phyloP scores from a whole-genome alignment of 2,888 invertebrate genomes.

The Arrhopalites spinosus region DNA sequence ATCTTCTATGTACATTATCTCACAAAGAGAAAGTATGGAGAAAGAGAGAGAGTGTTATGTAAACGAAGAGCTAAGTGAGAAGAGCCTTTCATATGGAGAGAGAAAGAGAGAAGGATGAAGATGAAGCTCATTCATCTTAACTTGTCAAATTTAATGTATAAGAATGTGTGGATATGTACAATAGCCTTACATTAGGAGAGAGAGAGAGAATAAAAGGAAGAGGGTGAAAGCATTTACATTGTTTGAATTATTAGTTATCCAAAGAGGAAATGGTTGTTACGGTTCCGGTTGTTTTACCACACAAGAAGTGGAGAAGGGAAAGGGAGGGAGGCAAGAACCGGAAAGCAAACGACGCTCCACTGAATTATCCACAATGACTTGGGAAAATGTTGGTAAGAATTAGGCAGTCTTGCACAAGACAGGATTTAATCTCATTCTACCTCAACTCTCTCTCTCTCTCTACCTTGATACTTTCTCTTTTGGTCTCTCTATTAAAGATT shows the following conservation, averaged over 20 bases:
- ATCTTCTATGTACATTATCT: neutral
- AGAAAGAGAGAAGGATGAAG: too few species aligned
- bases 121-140: constrained; percentile 23
- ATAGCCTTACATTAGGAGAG: too few species aligned
- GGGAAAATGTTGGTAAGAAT: too few species aligned
- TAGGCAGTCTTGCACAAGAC: too few species aligned
- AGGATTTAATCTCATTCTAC: neutral
- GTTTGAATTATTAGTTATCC: constrained; percentile 1
- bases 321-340: neutral
- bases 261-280: constrained; percentile 7
- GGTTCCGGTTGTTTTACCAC: neutral
- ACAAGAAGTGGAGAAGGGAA: neutral
- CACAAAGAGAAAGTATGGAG: neutral
- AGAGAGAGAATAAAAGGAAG: too few species aligned
- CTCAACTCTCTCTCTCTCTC: neutral
- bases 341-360: neutral
- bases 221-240: neutral
- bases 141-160: constrained; percentile 10
- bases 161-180: too few species aligned
- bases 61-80: too few species aligned
- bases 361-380: too few species aligned
- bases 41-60: too few species aligned
- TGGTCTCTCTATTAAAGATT: neutral
- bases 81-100: too few species aligned
- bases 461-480: neutral